Evolutionary conservation across 2,888 invertebrate genomes (phyloP).

Genomic region (Melipona beecheii): DNA sequence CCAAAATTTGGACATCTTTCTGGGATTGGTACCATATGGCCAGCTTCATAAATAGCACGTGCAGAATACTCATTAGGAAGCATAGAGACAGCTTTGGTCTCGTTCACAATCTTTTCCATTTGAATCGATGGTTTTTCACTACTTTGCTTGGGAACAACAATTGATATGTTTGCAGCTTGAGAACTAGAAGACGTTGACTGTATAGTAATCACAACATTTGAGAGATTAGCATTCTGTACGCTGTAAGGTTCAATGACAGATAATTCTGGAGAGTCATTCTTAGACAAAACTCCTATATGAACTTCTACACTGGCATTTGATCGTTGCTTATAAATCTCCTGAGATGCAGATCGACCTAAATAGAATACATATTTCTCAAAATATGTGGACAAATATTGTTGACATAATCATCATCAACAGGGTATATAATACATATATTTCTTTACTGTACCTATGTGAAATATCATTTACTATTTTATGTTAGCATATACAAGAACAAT

Average conservation of each 20-base stretch:
- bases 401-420: no score
- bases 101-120: constrained; percentile 57
- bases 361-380: background rate
- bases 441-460: background rate
- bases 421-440: background rate
- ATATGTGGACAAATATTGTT: background rate
- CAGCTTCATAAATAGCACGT: constrained; percentile 78
- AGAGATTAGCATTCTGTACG: constrained; percentile 54
- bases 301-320: constrained; percentile 66
- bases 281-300: constrained; percentile 40
- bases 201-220: constrained; percentile 53
- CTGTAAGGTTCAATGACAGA: constrained; percentile 35
- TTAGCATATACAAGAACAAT: background rate
- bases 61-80: constrained; percentile 85
- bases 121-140: constrained; percentile 46
- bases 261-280: constrained; percentile 67
- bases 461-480: background rate
- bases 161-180: constrained; percentile 61
- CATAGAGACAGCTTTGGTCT: constrained; percentile 77
- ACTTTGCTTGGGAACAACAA: constrained; percentile 53
- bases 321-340: constrained; percentile 52
- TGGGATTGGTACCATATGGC: constrained; percentile 76
- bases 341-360: constrained; percentile 65
- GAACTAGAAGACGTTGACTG: constrained; percentile 60
- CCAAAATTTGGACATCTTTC: constrained; percentile 82